Conservation (phyloP, 2,888 invertebrate genomes). For the Pogonocherus hispidulus region DNA sequence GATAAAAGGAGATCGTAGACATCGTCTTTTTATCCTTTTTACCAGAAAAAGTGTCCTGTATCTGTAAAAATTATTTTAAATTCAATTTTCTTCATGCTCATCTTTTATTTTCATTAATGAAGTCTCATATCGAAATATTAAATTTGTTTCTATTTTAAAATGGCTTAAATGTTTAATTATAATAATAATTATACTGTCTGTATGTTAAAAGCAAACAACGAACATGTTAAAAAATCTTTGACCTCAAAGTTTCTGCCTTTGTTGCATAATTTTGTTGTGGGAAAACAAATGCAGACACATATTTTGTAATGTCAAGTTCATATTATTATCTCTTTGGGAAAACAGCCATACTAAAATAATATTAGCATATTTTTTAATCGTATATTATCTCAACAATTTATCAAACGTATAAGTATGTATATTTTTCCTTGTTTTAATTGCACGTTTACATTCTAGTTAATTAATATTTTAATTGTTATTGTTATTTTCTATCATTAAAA, state of each 20-base stretch:
- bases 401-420: not conserved
- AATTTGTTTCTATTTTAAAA: no score
- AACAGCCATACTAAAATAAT: not conserved
- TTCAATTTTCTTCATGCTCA: no score
- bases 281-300: not conserved
- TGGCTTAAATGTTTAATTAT: no score
- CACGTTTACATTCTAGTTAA: not conserved
- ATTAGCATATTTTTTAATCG: not conserved
- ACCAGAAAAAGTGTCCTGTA: no score
- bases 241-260: conserved; percentile 1
- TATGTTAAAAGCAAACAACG: no score
- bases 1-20: no score
- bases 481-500: no score
- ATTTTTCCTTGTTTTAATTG: not conserved
- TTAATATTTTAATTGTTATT: not conserved
- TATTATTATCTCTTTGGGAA: not conserved
- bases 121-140: no score
- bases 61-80: no score
- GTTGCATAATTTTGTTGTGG: conserved; percentile 9
- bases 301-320: not conserved
- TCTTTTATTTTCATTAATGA: no score
- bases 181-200: no score
- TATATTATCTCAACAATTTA: not conserved
- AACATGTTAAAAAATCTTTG: conserved; percentile 13
- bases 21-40: no score